Conservation (phyloP, 2,888 invertebrate species). For the Meandrusa payeni region DNA sequence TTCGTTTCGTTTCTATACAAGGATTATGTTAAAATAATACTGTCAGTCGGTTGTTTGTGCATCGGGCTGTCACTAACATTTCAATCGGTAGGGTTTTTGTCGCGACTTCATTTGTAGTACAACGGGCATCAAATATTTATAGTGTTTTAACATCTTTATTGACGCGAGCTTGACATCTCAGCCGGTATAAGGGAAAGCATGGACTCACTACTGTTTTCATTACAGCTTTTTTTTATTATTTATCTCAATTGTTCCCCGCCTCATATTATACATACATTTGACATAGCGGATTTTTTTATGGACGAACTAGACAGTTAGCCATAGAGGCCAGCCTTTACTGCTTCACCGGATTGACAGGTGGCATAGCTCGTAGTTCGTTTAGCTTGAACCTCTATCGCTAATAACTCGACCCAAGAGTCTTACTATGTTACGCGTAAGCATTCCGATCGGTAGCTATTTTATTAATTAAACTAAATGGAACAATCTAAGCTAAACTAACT, state of each 20-base stretch:
- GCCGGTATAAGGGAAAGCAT: slow-evolving; percentile 55
- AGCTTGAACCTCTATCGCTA: too few relatives aligned
- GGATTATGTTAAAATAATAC: slow-evolving; percentile 78
- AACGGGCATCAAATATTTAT: slow-evolving; percentile 73
- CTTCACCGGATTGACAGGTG: too few relatives aligned
- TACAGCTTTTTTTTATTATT: slow-evolving; percentile 38
- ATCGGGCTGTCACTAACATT: slow-evolving; percentile 76
- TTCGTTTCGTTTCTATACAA: slow-evolving; percentile 71
- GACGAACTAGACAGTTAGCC: too few relatives aligned
- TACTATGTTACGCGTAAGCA: too few relatives aligned
- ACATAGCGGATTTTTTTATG: too few relatives aligned
- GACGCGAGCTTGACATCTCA: slow-evolving; percentile 68
- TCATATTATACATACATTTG: not conserved
- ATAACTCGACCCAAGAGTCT: too few relatives aligned
- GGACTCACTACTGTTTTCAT: slow-evolving; percentile 50
- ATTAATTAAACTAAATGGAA: too few relatives aligned
- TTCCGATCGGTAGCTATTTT: too few relatives aligned
- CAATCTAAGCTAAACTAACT: too few relatives aligned
- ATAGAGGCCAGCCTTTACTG: too few relatives aligned
- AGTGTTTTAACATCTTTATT: slow-evolving; percentile 75
- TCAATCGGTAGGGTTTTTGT: slow-evolving; percentile 75
- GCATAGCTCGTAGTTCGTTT: too few relatives aligned
- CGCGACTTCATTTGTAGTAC: slow-evolving; percentile 59
- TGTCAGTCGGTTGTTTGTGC: slow-evolving; percentile 74
- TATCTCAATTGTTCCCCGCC: slow-evolving; percentile 23